These are phyloP conservation scores for Benitochromis conjunctus DNA, from an alignment of 2,113 vertebrate genomes.

Conservation along the genomic window DNA sequence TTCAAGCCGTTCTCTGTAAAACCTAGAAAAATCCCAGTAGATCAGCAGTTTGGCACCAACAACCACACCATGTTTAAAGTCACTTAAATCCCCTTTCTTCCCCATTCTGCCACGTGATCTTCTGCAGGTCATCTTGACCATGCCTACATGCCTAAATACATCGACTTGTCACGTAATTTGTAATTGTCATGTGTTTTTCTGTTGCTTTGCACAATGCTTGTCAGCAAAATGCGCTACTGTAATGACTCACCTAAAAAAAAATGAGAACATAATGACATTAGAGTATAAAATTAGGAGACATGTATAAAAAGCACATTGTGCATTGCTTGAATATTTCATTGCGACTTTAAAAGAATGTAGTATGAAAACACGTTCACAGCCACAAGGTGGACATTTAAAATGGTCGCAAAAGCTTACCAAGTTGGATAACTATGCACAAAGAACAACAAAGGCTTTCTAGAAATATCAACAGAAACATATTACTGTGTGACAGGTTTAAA, in stretches of 20 bases:
- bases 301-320: background rate
- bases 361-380: background rate
- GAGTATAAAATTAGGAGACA: background rate
- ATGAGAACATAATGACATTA: background rate
- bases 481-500: slow-evolving; percentile 21
- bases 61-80: background rate
- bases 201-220: background rate
- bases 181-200: background rate
- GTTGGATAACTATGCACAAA: background rate
- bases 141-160: background rate
- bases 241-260: background rate
- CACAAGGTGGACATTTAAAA: background rate
- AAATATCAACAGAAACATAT: slow-evolving; percentile 23
- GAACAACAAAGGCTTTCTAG: background rate
- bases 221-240: background rate
- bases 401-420: background rate
- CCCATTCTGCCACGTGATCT: background rate
- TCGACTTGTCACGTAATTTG: background rate
- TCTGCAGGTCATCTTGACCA: background rate
- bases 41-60: background rate
- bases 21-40: accelerated
- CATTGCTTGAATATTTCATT: too few species aligned
- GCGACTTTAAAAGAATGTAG: background rate
- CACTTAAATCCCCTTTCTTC: background rate
- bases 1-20: background rate